Conservation (phyloP, 2,113 vertebrate species). For the Vimba vimba region DNA sequence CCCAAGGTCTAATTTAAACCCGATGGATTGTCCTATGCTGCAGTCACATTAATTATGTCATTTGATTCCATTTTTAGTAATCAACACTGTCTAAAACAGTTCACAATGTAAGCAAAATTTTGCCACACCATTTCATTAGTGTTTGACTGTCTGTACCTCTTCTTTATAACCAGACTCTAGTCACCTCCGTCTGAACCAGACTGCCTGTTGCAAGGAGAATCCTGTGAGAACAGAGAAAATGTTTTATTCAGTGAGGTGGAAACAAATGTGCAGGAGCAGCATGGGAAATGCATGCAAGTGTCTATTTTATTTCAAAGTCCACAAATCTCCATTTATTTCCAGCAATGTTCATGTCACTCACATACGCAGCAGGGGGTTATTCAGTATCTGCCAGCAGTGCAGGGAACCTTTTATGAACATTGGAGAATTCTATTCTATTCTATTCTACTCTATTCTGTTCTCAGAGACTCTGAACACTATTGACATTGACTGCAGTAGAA, state of each 20-base stretch:
- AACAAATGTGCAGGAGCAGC: constrained; percentile 7
- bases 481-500: constrained; percentile 2
- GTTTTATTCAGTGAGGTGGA: constrained; percentile 16
- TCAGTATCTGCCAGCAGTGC: not conserved
- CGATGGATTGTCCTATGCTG: constrained; percentile 19
- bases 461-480: not conserved
- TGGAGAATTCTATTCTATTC: not conserved
- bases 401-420: constrained; percentile 22
- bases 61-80: not conserved
- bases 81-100: constrained; percentile 7
- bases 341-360: constrained; percentile 3
- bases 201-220: not conserved
- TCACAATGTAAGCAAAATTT: not conserved
- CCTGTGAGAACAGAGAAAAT: constrained; percentile 16
- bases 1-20: constrained; percentile 33
- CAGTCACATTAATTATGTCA: not conserved
- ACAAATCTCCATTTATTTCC: constrained; percentile 19
- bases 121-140: not conserved
- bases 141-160: not conserved
- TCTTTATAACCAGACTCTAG: constrained; percentile 15
- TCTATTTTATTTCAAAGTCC: constrained; percentile 20
- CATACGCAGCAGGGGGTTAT: not conserved
- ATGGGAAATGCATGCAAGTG: constrained; percentile 14
- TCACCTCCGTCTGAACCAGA: constrained; percentile 3
- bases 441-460: not conserved